Evolutionary conservation across 2,888 invertebrate species (phyloP), one percentile per base, ranked within the genome.

Genomic region (Terebella lapidaria): DNA sequence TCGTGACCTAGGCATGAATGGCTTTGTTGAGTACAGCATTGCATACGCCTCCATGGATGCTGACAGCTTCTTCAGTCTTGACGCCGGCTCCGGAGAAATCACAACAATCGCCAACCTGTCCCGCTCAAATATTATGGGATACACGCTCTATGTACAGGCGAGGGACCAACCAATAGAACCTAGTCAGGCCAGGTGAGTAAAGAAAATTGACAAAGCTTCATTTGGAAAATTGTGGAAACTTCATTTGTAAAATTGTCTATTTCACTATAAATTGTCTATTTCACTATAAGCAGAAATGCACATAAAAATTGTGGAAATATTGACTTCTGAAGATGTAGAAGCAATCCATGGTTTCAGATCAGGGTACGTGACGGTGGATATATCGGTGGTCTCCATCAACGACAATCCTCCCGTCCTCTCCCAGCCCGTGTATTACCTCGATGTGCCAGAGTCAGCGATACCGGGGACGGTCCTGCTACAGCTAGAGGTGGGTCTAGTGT

Each of bases 1-100:
- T 49, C 24, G 27, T 2, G 62, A 63, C 27, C 28, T 25, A 28
- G 63, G 57, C n/a, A 26, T n/a, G 45, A 57, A 60, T 61, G 61
- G 49, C 25, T 27, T 47, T 24, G 56, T 61, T 15, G 4, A 49
- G 24, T 63, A 60, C 26, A 29, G 54, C 27, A 26, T 61, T 22
- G 27, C 58, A 15, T 63, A 56, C 51, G 63, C 62, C 26, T 30
- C 61, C 5, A 47, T 58, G 20, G 27, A 28, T 20, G 63, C 61
- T 3, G 20, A 35, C 2, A 28, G 27, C 25, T 29, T 54, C 26
- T 61, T 58, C 28, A 20, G 20, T 15, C 4, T 59, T 22, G 63
- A 61, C 46, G 24, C 54, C 15, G 56, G n/a, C 30, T 46, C 57
- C n/a, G 63, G 63, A 4, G 24, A 3, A 3, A 35, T 60, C 35